Conservation (phyloP, 2,888 invertebrate genomes). For the Agrenia bidenticulata region DNA sequence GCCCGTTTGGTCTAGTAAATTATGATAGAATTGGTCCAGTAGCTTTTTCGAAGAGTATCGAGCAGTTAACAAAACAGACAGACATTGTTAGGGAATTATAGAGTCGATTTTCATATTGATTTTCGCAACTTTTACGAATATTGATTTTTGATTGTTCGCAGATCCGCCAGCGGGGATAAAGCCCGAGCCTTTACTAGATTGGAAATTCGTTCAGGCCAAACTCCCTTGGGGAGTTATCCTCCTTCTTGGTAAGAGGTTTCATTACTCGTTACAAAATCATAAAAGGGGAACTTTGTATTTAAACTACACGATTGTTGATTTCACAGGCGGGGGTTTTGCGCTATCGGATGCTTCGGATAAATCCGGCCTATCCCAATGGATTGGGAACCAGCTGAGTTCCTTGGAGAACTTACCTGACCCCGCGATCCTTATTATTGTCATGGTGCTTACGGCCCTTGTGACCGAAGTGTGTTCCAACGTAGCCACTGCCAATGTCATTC, state of each 20-base stretch:
- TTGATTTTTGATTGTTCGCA: not conserved
- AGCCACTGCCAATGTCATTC: constrained; percentile 82
- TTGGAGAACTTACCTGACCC: constrained; percentile 66
- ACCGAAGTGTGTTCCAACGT: constrained; percentile 74
- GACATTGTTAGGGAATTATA: too few relatives aligned
- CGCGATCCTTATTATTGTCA: constrained; percentile 72
- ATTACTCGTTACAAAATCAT: too few relatives aligned
- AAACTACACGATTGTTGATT: not conserved
- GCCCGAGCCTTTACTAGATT: constrained; percentile 35
- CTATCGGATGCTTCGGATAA: constrained; percentile 80
- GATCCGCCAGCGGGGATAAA: constrained; percentile 20
- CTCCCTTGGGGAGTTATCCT: constrained; percentile 39
- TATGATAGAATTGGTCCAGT: too few relatives aligned
- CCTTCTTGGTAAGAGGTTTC: constrained; percentile 1
- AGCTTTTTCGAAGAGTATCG: too few relatives aligned
- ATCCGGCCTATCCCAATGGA: constrained; percentile 73
- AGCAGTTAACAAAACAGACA: too few relatives aligned
- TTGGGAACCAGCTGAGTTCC: constrained; percentile 70
- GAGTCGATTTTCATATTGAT: too few relatives aligned
- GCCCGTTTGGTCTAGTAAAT: too few relatives aligned
- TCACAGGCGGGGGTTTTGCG: constrained; percentile 81
- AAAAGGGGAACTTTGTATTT: too few relatives aligned
- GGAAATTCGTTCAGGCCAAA: constrained; percentile 39
- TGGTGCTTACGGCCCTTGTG: constrained; percentile 73
- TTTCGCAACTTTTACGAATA: not conserved